These are phyloP conservation scores for Hydrotaea diabolus DNA, from an alignment of 2,888 invertebrate genomes.

Conservation along the genomic window DNA sequence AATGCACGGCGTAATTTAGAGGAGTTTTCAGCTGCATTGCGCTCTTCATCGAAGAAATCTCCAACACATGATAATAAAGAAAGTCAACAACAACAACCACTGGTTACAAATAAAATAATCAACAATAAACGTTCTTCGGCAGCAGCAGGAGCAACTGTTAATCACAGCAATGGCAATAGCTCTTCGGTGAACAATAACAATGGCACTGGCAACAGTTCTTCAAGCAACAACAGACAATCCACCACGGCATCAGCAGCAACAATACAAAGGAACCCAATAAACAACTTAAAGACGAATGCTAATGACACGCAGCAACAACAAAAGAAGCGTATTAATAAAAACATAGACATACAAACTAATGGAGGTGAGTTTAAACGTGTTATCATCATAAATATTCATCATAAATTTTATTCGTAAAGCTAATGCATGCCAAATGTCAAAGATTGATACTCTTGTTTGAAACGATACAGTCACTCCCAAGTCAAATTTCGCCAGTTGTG, in stretches of 20 bases:
- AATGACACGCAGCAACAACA: slow-evolving; percentile 39
- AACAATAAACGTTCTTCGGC: slow-evolving; percentile 61
- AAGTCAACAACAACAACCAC: slow-evolving; percentile 60
- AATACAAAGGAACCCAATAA: slow-evolving; percentile 55
- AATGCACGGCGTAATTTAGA: slow-evolving; percentile 44
- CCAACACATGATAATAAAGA: slow-evolving; percentile 81
- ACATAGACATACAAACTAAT: slow-evolving; percentile 50
- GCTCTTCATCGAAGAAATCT: slow-evolving; percentile 77
- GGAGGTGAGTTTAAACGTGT: slow-evolving; percentile 50
- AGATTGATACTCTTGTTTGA: background rate
- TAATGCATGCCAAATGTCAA: slow-evolving; percentile 1
- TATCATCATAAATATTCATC: slow-evolving; percentile 4
- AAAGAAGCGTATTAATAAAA: slow-evolving; percentile 57
- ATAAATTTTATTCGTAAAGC: background rate
- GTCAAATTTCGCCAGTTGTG: too few relatives aligned
- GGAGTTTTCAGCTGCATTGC: slow-evolving; percentile 28
- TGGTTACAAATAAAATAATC: slow-evolving; percentile 46
- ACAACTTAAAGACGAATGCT: slow-evolving; percentile 48
- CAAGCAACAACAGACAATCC: slow-evolving; percentile 10
- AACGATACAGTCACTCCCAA: too few relatives aligned
- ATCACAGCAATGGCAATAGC: slow-evolving; percentile 39
- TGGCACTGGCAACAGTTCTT: background rate
- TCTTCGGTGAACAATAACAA: slow-evolving; percentile 27
- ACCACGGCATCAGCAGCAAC: slow-evolving; percentile 44
- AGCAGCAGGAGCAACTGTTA: slow-evolving; percentile 69